phyloP scores from a whole-genome alignment of 2,113 vertebrate genomes.

The Melanocharis versteri region DNA sequence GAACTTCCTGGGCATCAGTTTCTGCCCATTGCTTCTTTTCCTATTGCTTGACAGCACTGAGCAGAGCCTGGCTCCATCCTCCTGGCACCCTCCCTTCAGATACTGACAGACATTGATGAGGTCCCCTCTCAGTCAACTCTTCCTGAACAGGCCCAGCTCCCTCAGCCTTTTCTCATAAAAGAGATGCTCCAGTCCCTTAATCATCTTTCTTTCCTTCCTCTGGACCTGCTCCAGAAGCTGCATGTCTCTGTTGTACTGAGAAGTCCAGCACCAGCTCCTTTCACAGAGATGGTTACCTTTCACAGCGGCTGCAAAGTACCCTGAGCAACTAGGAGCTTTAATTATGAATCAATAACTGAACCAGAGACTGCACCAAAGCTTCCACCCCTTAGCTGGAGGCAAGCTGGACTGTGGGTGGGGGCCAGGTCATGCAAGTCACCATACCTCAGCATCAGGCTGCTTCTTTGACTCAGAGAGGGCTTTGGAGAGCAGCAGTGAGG shows the following conservation, averaged over 20 bases:
- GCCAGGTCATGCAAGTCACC: background rate
- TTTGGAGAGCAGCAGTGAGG: background rate
- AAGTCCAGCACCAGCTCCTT: background rate
- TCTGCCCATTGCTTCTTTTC: background rate
- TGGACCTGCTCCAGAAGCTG: background rate
- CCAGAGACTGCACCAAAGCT: background rate
- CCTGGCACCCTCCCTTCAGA: background rate
- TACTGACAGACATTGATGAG: background rate
- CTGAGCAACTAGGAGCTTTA: background rate
- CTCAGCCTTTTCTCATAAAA: background rate
- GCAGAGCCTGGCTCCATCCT: background rate
- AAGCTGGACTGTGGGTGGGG: background rate
- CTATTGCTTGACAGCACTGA: background rate
- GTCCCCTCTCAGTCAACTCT: accelerated
- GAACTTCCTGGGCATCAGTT: background rate
- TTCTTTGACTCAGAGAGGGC: background rate
- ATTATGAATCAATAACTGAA: accelerated
- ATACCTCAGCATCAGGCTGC: background rate
- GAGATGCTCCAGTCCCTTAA: background rate
- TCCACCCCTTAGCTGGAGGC: background rate
- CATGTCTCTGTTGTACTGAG: background rate
- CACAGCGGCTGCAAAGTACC: background rate
- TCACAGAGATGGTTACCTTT: background rate
- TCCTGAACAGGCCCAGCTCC: background rate
- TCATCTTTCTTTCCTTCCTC: background rate